These are phyloP conservation scores for Nymphicus hollandicus DNA, from an alignment of 2,113 vertebrate genomes.

Conservation along the genomic window DNA sequence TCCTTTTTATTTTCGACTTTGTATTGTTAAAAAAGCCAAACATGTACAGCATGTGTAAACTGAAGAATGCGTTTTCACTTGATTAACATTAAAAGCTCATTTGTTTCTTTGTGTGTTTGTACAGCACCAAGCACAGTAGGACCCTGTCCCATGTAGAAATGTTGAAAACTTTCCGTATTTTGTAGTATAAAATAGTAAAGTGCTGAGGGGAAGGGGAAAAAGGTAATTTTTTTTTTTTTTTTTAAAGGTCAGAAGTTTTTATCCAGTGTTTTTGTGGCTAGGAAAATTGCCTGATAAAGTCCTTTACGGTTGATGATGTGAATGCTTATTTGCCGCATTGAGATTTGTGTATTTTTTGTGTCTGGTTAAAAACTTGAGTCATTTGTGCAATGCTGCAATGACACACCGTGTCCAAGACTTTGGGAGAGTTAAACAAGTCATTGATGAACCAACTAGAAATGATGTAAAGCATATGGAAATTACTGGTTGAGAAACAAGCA, in stretches of 20 bases:
- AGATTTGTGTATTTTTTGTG: not conserved
- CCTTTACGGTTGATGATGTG: not conserved
- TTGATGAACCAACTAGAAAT: not conserved
- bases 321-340: not conserved
- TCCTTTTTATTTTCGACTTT: not conserved
- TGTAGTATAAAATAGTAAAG: not conserved
- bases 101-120: not conserved
- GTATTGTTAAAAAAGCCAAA: not conserved
- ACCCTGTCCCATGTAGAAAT: not conserved
- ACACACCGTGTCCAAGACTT: fast-evolving
- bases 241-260: not conserved
- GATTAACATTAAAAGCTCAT: conserved; percentile 22
- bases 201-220: not conserved
- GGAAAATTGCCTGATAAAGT: not conserved
- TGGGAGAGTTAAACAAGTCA: not conserved
- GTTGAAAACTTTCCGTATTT: not conserved
- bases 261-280: not conserved
- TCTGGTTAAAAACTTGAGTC: not conserved
- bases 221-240: not conserved
- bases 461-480: not conserved
- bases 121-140: not conserved
- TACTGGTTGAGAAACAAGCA: not conserved
- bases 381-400: fast-evolving
- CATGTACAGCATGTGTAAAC: not conserved
- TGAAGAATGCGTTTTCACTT: not conserved